Evolutionary conservation across 2,797 vertebrate species (phyloP).

Genomic region (Anguilla pacifica): DNA sequence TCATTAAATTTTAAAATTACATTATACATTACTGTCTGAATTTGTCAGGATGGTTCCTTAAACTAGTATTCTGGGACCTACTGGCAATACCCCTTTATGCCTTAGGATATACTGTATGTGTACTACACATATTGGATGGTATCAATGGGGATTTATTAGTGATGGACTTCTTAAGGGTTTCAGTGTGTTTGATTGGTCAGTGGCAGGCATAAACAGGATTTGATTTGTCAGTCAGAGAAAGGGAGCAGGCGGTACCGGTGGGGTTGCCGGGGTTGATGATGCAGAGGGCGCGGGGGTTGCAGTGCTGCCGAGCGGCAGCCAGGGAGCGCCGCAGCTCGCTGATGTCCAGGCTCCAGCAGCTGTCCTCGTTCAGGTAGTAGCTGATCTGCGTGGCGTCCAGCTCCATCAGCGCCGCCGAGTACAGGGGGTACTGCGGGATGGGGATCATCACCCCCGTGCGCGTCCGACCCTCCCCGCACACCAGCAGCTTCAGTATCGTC

Average conservation of each 20-base stretch:
- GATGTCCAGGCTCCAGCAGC: conserved; percentile 82
- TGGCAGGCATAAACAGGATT: neutral
- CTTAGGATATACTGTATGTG: neutral
- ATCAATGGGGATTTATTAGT: neutral
- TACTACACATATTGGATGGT: neutral
- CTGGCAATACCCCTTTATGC: neutral
- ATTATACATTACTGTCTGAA: neutral
- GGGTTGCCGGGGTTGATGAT: conserved; percentile 93
- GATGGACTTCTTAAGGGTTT: neutral
- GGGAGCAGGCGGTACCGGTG: conserved; percentile 71
- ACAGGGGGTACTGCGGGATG: conserved; percentile 89
- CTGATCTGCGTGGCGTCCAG: conserved; percentile 79
- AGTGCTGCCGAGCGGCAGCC: conserved; percentile 72
- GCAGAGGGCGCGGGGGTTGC: conserved; percentile 82
- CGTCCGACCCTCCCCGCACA: conserved; percentile 69
- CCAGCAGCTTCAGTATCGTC: conserved; percentile 86
- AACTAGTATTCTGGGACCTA: neutral
- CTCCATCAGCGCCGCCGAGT: conserved; percentile 81
- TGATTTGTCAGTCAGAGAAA: neutral
- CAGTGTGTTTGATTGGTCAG: neutral
- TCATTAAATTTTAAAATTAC: neutral
- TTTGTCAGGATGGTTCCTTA: neutral
- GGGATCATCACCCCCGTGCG: conserved; percentile 87
- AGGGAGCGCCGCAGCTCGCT: conserved; percentile 78
- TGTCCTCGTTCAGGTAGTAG: conserved; percentile 87